These are phyloP conservation scores for Galeruca laticollis DNA, from an alignment of 2,888 invertebrate species.

Conservation along the genomic window DNA sequence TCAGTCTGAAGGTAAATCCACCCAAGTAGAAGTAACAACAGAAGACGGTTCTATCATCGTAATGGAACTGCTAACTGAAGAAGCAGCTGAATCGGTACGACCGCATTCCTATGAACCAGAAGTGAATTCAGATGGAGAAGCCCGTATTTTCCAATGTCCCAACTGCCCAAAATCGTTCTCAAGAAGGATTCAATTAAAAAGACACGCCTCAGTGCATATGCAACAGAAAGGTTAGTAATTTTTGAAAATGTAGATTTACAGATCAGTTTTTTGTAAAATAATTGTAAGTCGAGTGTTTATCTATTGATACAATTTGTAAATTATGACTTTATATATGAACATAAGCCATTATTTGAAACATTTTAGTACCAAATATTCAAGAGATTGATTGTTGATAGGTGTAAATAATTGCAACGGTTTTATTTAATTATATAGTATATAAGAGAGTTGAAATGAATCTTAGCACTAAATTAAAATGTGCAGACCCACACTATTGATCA, in stretches of 20 bases:
- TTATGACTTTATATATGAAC: no score
- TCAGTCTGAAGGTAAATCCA: slow-evolving; percentile 61
- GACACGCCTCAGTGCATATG: slow-evolving; percentile 74
- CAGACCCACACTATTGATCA: no score
- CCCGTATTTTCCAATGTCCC: slow-evolving; percentile 71
- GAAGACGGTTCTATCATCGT: slow-evolving; percentile 68
- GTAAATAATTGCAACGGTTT: no score
- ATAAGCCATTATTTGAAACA: no score
- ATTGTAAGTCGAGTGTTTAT: no score
- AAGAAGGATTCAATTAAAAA: slow-evolving; percentile 71
- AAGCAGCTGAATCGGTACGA: slow-evolving; percentile 49
- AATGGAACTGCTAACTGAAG: slow-evolving; percentile 66
- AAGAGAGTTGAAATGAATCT: no score
- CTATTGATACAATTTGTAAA: no score
- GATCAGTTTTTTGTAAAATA: neutral
- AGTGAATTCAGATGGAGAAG: slow-evolving; percentile 63
- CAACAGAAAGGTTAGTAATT: slow-evolving; percentile 67
- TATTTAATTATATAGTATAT: no score
- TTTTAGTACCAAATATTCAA: no score
- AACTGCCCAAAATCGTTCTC: slow-evolving; percentile 75
- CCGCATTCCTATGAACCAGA: slow-evolving; percentile 34
- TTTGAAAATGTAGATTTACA: no score
- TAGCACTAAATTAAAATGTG: no score
- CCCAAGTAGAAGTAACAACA: slow-evolving; percentile 66
- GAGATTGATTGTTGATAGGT: no score